A percentile compares a stretch with the other conserved stretches of the same genome.
Conservation (phyloP, 2,113 vertebrate genomes). For the Corythornis cristatus region DNA sequence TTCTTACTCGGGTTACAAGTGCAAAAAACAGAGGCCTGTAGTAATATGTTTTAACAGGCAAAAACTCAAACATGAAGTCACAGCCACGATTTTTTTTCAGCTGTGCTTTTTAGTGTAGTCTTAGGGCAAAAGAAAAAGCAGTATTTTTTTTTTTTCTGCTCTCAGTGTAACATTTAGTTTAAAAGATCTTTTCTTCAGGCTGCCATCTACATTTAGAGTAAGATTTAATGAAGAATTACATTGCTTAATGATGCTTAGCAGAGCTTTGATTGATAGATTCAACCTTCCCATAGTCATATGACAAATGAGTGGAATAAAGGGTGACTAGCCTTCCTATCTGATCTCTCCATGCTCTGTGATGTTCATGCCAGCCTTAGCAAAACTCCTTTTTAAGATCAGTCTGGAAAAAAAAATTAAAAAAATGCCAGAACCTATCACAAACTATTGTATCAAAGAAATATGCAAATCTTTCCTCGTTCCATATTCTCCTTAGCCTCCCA, state of each 20-base stretch:
- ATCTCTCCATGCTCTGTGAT: neutral
- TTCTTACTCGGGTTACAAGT: slow-evolving; percentile 63
- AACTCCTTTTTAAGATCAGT: slow-evolving; percentile 10
- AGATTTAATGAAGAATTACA: slow-evolving; percentile 46
- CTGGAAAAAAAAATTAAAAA: neutral
- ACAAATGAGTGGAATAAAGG: slow-evolving; percentile 3
- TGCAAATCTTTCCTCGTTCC: slow-evolving; percentile 64
- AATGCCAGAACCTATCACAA: slow-evolving; percentile 43
- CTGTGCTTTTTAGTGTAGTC: slow-evolving; percentile 49
- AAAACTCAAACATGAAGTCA: slow-evolving; percentile 67
- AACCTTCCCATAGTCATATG: slow-evolving; percentile 13
- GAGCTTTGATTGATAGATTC: slow-evolving; percentile 23
- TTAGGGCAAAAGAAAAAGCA: neutral
- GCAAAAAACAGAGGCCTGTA: slow-evolving; percentile 51
- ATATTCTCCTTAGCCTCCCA: slow-evolving; percentile 49
- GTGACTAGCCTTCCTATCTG: neutral
- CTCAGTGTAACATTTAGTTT: neutral
- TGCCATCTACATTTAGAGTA: slow-evolving; percentile 3
- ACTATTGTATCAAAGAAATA: slow-evolving; percentile 59
- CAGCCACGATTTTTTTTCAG: slow-evolving; percentile 42
- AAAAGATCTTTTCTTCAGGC: neutral
- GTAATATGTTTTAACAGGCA: slow-evolving; percentile 67
- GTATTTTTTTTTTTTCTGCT: neutral
- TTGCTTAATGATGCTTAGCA: slow-evolving; percentile 9
- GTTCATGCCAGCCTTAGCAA: neutral